A percentile compares a stretch with the other conserved stretches of the same genome.
Conservation (phyloP, 2,888 invertebrate genomes). For the Aporophyla nigra region DNA sequence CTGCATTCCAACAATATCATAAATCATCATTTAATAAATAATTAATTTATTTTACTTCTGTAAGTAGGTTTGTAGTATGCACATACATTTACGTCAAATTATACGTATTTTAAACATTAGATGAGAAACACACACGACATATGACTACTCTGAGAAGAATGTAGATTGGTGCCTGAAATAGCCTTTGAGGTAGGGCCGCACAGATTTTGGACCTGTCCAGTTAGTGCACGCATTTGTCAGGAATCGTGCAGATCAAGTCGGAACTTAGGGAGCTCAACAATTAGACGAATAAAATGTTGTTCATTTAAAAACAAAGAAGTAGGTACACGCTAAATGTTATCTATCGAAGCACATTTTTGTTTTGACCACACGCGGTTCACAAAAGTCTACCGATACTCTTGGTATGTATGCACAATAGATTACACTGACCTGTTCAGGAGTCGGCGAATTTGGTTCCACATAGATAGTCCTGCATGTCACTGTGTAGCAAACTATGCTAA, state of each 20-base stretch:
- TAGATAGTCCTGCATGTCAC: slow-evolving; percentile 78
- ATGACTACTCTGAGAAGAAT: too few species aligned
- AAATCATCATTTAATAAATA: too few species aligned
- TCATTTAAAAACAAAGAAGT: slow-evolving; percentile 24
- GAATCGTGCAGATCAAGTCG: too few species aligned
- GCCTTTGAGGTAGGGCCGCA: too few species aligned
- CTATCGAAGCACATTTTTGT: slow-evolving; percentile 26
- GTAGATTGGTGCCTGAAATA: too few species aligned
- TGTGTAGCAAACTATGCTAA: slow-evolving; percentile 60
- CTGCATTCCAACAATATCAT: background rate
- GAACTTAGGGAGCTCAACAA: too few species aligned
- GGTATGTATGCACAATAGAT: slow-evolving; percentile 15
- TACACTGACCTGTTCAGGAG: slow-evolving; percentile 81
- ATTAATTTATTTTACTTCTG: background rate
- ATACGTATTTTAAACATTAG: too few species aligned
- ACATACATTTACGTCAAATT: too few species aligned
- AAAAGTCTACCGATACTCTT: background rate
- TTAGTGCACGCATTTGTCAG: too few species aligned
- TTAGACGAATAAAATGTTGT: background rate
- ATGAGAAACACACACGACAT: too few species aligned
- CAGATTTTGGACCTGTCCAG: too few species aligned
- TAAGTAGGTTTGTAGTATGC: too few species aligned
- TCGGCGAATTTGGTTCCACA: slow-evolving; percentile 77
- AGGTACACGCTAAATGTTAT: slow-evolving; percentile 15
- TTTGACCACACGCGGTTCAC: slow-evolving; percentile 9